These are phyloP conservation scores for Lasioglossum albipes DNA, from an alignment of 1,140 invertebrate species.

Conservation along the genomic window DNA sequence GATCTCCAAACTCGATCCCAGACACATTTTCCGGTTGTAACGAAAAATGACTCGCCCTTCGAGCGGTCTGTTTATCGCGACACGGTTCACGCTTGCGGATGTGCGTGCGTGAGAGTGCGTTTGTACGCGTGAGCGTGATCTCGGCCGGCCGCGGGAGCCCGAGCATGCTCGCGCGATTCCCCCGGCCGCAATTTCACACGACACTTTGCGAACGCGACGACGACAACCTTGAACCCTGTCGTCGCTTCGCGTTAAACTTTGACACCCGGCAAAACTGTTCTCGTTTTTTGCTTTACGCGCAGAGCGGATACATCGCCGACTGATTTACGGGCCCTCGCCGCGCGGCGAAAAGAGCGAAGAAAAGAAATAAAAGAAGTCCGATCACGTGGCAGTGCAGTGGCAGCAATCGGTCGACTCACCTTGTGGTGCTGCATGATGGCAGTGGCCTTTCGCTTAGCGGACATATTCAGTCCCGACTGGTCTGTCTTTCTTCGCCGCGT, in stretches of 20 bases:
- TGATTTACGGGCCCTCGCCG: background rate
- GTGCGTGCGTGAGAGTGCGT: background rate
- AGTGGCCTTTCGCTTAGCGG: conserved; percentile 82
- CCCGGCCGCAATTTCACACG: background rate
- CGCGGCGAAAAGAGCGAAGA: background rate
- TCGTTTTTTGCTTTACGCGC: background rate
- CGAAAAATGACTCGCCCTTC: conserved; percentile 17
- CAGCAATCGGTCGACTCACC: conserved; percentile 74
- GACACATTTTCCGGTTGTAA: too few species aligned
- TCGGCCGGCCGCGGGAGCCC: too few species aligned
- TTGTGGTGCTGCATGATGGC: conserved; percentile 83
- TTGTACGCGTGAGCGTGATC: background rate
- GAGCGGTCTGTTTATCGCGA: background rate
- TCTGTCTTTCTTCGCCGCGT: conserved; percentile 45
- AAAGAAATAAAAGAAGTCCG: background rate
- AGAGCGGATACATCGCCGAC: background rate
- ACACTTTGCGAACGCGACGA: background rate
- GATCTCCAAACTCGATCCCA: conserved; percentile 7
- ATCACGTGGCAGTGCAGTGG: conserved; percentile 45
- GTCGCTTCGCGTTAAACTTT: conserved; percentile 4
- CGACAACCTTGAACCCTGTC: conserved; percentile 26
- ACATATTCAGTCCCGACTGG: conserved; percentile 77
- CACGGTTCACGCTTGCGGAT: background rate
- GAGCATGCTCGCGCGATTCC: background rate
- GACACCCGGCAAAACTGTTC: background rate